Percentiles rank a stretch among this genome's conserved stretches.
These are phyloP conservation scores for Cephalotes varians DNA, from an alignment of 2,888 invertebrate genomes.

Conservation along the genomic window DNA sequence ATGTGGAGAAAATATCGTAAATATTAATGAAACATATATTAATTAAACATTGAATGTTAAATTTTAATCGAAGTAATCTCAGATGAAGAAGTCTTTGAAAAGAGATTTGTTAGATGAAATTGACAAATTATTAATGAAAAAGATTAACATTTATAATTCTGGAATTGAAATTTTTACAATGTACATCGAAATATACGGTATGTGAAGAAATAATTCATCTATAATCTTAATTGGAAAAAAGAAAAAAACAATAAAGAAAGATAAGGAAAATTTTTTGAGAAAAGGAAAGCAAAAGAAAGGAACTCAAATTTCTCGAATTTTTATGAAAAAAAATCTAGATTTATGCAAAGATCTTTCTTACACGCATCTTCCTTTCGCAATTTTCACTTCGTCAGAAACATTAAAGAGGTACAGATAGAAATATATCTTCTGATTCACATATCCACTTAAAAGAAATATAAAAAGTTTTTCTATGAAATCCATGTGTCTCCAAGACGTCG, in stretches of 20 bases:
- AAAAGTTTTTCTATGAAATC: constrained; percentile 68
- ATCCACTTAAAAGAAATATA: constrained; percentile 20
- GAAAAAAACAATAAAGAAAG: neutral
- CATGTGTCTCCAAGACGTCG: constrained; percentile 74
- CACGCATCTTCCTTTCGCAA: neutral
- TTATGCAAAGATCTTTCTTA: neutral
- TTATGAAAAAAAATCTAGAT: neutral
- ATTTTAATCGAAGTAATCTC: neutral
- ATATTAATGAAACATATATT: neutral
- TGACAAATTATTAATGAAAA: neutral
- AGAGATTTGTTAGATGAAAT: neutral
- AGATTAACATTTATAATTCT: neutral
- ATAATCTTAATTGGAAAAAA: neutral
- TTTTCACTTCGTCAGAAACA: constrained; percentile 11
- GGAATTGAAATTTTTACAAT: constrained; percentile 20
- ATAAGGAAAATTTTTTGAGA: neutral
- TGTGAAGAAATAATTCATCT: neutral
- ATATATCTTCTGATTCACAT: constrained; percentile 58
- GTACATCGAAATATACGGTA: constrained; percentile 10
- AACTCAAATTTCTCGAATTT: neutral
- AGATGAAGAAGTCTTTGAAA: neutral
- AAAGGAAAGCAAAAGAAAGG: neutral
- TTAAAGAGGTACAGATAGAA: neutral
- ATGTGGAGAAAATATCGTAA: neutral
- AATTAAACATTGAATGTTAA: constrained; percentile 9